Evolutionary conservation across 64 coral and sea anemone species (phyloP).

Genomic region (Catalaphyllia jardinei): DNA sequence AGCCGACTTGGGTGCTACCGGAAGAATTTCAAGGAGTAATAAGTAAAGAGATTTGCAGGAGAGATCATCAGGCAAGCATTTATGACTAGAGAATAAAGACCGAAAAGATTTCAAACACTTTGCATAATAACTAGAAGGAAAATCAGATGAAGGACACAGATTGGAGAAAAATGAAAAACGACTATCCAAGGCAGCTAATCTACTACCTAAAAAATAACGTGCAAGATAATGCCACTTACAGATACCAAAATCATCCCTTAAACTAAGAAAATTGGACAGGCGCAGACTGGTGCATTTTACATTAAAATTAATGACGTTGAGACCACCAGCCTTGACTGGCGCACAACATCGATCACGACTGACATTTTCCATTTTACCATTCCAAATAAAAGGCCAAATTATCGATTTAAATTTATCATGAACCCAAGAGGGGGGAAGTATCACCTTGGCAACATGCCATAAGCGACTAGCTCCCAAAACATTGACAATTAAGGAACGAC

Average conservation of each 20-base stretch:
- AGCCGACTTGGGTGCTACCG: neutral
- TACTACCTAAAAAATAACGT: neutral
- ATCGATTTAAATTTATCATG: neutral
- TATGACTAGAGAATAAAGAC: no score
- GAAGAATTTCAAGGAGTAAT: neutral
- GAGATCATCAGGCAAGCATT: neutral
- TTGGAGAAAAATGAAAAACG: neutral
- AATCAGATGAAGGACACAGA: neutral
- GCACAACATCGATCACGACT: neutral
- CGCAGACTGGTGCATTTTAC: neutral
- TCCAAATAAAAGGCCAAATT: neutral
- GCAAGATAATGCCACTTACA: neutral
- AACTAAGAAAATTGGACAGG: neutral
- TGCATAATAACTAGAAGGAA: neutral
- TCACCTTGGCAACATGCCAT: neutral
- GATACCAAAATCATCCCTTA: neutral
- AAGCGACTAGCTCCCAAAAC: neutral
- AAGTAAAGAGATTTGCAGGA: neutral
- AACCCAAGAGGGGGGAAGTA: neutral
- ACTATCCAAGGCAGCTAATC: neutral
- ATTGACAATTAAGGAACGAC: neutral
- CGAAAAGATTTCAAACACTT: neutral
- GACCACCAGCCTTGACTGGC: neutral
- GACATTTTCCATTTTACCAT: neutral
- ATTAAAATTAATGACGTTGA: neutral